Base-by-base conservation (phyloP, 2,888 invertebrate genomes). In the Cepaea hortensis region DNA sequence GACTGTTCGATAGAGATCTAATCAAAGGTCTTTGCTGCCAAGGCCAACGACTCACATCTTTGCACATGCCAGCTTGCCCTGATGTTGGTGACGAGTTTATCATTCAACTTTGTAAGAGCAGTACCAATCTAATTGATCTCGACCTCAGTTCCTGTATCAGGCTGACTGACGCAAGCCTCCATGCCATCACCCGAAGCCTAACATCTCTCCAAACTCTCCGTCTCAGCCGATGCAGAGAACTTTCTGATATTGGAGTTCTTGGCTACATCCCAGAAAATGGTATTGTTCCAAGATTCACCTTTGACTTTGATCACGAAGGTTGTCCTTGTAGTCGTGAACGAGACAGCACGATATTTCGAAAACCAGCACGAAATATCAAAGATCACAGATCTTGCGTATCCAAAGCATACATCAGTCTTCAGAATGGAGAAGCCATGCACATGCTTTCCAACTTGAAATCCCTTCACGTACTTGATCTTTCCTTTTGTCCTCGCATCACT, bases 191-290 rank as follows among this genome's bases (percentile, higher is more conserved):
- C 88, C 95, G 96, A 90, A 95, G 96, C 90, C 95, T 96, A 91
- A 93, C 95, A 23, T 94, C 95, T 89, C 94, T 97, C 75, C 95
- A 96, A 73, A 95, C 95, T 48, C 95, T 97, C 77, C 96, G 96
- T 87, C 94, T 97, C 87, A 96, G 96, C 90, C 96, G 96, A 91
- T 97, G 97, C 94, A 96, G 96, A 90, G 95, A 96, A 93, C 95
- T 96, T 65, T 96, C 96, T 15, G 97, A 97, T 94, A 96, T 96
- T 62, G 97, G 97, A 0, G 94, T 97, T 23, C 96, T 97, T 3
- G 94, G 94, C 9, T 88, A 88, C 70, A 86, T 88, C n/a, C 88
- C 89, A 35, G 80, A 87, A 48, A 75, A 79, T 70, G 85, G 87
- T 11, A 79, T 84, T 50, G 80, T 87, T 50, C 72, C 87, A 11